Base-by-base conservation (phyloP, 2,888 invertebrate species). In the Idaea biselata region DNA sequence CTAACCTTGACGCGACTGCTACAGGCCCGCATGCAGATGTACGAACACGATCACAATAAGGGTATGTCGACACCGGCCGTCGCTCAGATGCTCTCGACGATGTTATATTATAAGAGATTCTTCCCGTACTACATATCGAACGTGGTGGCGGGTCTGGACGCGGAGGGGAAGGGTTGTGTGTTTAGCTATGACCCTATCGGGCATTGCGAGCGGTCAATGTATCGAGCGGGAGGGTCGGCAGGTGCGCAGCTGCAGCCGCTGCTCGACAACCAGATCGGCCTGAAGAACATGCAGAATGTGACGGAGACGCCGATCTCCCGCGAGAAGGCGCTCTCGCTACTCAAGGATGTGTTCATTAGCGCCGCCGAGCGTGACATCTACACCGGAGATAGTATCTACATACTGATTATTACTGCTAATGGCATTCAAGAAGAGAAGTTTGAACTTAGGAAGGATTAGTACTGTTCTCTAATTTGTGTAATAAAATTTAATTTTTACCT, bases 61-160 rank as follows among this genome's bases (percentile, higher is more conserved):
- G 93, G 94, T 1, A 99, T 99, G 97, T 94, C 96, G 0, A 97
- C 99, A 0, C 95, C 96, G 61, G 99, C 99, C 1, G 95, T 97
- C 5, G 98, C 99, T 3, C 99, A 99, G 88, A 97, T 99, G 97
- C 89, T 99, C 16, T 97, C 99, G 0, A 98, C 98, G 5, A 96
- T 98, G 93, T 93, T 99, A 74, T 99, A 99, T 84, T 97, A 98
- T 85, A 97, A 98, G 77, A 95, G 99, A 63, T 99, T 99, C 90
- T 99, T 99, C 89, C 99, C 99, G 0, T 99, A 99, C 86, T 99
- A 99, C 82, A 96, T 99, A 18, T 97, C 97, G 32, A 99, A 99
- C 82, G 95, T 99, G 58, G 89, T 99, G 62, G 99, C 97, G 60
- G 99, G 99, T 0, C 84, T 99, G 61, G 99, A 99, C 88, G 95